Percentiles rank a stretch among this genome's conserved stretches.
These are phyloP conservation scores for Baccha elongata DNA, from an alignment of 2,888 invertebrate genomes.

Conservation along the genomic window DNA sequence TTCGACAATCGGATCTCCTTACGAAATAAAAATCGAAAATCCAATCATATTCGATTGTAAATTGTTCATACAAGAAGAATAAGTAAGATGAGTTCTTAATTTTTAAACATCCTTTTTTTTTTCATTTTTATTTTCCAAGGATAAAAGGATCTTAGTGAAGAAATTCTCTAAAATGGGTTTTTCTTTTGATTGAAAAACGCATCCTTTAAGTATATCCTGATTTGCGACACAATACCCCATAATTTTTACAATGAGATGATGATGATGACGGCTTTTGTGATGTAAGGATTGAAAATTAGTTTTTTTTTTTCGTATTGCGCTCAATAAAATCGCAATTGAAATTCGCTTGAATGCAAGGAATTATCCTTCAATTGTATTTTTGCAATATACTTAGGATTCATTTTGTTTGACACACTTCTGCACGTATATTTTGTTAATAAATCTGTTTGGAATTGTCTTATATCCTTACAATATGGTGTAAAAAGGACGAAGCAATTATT, in stretches of 20 bases:
- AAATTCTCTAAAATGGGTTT: slow-evolving; percentile 13
- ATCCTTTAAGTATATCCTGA: slow-evolving; percentile 7
- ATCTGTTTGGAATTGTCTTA: slow-evolving; percentile 9
- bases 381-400: not conserved
- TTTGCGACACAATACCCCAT: slow-evolving; percentile 22
- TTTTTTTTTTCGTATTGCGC: slow-evolving; percentile 3
- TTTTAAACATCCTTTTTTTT: slow-evolving; percentile 8
- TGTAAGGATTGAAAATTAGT: slow-evolving; percentile 14
- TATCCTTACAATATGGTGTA: slow-evolving; percentile 12
- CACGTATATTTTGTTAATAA: slow-evolving; percentile 11
- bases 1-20: too few species aligned
- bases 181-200: slow-evolving; percentile 34
- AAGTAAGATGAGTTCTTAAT: slow-evolving; percentile 39
- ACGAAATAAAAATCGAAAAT: slow-evolving; percentile 49
- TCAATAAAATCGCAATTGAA: slow-evolving; percentile 31
- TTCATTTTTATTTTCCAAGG: not conserved
- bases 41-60: slow-evolving; percentile 60
- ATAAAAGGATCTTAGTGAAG: slow-evolving; percentile 5
- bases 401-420: not conserved
- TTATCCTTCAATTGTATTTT: slow-evolving; percentile 1
- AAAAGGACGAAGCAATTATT: slow-evolving; percentile 40
- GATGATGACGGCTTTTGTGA: slow-evolving; percentile 24
- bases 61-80: slow-evolving; percentile 1
- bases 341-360: not conserved
- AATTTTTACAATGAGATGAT: slow-evolving; percentile 44